Evolutionary conservation across 2,888 invertebrate species (phyloP).

Genomic region (Epinotia nisella): DNA sequence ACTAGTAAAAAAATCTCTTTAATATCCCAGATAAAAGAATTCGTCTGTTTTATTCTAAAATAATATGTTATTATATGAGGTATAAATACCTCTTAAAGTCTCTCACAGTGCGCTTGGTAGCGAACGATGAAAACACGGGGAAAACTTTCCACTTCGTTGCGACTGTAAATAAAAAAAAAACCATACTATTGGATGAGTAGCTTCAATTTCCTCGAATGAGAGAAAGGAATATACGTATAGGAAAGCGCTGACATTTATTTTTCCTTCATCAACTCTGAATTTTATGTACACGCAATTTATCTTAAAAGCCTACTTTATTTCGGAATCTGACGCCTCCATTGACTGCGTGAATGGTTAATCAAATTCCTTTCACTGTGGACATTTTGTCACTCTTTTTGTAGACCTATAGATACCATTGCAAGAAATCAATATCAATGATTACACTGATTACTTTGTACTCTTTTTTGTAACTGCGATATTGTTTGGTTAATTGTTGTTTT

Average conservation of each 20-base stretch:
- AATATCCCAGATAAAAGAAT: too few relatives aligned
- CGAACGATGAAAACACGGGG: neutral
- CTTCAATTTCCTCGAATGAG: slow-evolving; percentile 6
- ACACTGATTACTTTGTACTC: neutral
- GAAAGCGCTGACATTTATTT: slow-evolving; percentile 32
- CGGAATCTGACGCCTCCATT: slow-evolving; percentile 44
- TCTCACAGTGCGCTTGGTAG: neutral
- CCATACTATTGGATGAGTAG: slow-evolving; percentile 13
- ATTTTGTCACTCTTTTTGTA: slow-evolving; percentile 56
- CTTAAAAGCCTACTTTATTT: slow-evolving; percentile 45
- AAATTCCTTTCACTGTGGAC: slow-evolving; percentile 56
- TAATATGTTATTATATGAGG: too few relatives aligned
- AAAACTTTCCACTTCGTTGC: slow-evolving; percentile 1
- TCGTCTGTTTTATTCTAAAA: too few relatives aligned
- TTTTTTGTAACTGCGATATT: too few relatives aligned
- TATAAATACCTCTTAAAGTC: neutral
- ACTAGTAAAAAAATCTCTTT: too few relatives aligned
- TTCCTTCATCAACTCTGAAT: slow-evolving; percentile 25
- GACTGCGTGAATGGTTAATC: slow-evolving; percentile 56
- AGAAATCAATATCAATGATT: neutral
- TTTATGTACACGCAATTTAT: slow-evolving; percentile 45
- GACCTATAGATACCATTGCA: neutral
- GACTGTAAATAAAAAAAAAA: slow-evolving; percentile 7
- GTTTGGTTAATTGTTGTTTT: too few relatives aligned
- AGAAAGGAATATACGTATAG: slow-evolving; percentile 18